These are phyloP conservation scores for Tiphia femorata DNA, from an alignment of 2,888 invertebrate species.

Conservation along the genomic window DNA sequence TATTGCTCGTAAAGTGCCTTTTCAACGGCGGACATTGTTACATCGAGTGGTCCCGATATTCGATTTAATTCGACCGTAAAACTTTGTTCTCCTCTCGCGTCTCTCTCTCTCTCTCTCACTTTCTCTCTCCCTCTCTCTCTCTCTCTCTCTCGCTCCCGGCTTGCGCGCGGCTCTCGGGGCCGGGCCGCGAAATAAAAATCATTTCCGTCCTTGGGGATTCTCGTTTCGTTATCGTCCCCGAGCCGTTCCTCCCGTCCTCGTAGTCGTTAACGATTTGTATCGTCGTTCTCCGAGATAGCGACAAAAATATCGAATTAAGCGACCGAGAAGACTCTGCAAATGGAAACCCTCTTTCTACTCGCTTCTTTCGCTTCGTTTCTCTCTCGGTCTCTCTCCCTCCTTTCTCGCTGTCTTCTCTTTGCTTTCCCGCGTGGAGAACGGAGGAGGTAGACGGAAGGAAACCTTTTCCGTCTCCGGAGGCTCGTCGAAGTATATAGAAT, in stretches of 20 bases:
- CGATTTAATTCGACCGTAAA: no score
- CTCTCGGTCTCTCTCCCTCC: constrained; percentile 3
- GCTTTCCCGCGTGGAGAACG: background rate
- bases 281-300: constrained; percentile 21
- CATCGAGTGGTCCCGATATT: no score
- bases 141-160: background rate
- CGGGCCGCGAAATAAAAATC: background rate
- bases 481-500: constrained; percentile 41
- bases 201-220: no score
- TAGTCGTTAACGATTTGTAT: no score
- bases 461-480: constrained; percentile 35
- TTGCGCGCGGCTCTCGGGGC: background rate
- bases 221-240: no score
- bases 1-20: background rate
- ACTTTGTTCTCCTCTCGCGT: no score
- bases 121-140: constrained; percentile 5
- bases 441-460: constrained; percentile 18
- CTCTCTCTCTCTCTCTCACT: no score
- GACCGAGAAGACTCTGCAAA: constrained; percentile 31
- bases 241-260: no score
- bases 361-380: background rate
- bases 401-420: constrained; percentile 22
- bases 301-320: constrained; percentile 32
- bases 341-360: constrained; percentile 30
- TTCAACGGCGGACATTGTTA: no score